Evolutionary conservation across 2,113 vertebrate species (phyloP), one percentile per base, ranked within the genome.

Genomic region (Dicerorhinus sumatrensis): DNA sequence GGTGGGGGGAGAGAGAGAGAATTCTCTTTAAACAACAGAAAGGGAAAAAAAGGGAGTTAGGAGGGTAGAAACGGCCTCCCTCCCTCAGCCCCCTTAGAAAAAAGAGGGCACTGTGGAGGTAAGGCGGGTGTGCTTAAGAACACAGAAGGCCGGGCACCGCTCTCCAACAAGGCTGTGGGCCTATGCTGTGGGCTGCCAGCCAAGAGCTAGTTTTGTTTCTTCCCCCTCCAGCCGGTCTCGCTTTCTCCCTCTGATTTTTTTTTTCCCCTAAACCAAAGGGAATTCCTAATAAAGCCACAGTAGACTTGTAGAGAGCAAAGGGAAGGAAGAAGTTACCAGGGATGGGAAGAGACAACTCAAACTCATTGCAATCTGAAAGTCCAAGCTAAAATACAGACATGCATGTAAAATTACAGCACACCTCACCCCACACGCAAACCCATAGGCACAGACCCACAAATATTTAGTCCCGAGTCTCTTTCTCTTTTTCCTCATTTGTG

Each of bases 221-320:
- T 79, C 72, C 96, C 70, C 72, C 54, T 89, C 63, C 95, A 90
- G 96, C 97, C 96, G 58, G 95, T 96, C 89, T 98, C 97, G 98
- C 97, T 95, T 56, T 92, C 87, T 85, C 92, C 13, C 62, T 58
- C n/a, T 56, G 17, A 33, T 33, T 94, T 81, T 83, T 82, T 82
- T 81, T 96, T 10, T 21, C 77, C 97, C 96, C 98, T 96, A 82
- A 91, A 98, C 96, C 80, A 92, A 97, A 98, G 96, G 98, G 97
- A 98, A 98, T 98, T 98, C 97, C 98, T 98, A 98, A 98, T 98
- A 98, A 98, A 98, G 95, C 80, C 94, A 96, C 67, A 56, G 83
- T 1, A 58, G 84, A 89, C 72, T 84, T 70, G 20, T 12, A 87
- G 91, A 72, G 27, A 73, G 82, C 73, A 72, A 86, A 62, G 67